phyloP scores from a whole-genome alignment of 2,113 vertebrate species.

The Stigmatopora argus region DNA sequence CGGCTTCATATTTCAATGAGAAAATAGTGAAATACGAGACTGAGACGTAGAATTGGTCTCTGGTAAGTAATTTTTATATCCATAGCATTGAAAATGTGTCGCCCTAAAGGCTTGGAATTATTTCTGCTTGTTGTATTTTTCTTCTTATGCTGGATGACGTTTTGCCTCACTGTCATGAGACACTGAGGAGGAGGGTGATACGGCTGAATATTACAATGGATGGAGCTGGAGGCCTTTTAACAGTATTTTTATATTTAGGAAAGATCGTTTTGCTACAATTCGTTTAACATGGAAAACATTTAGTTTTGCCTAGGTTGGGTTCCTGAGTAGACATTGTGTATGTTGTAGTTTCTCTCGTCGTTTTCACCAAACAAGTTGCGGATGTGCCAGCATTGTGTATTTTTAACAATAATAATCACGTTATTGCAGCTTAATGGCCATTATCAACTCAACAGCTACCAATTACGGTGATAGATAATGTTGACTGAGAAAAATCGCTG shows the following conservation, averaged over 20 bases:
- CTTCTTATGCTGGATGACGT: conserved; percentile 16
- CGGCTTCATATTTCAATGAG: conserved; percentile 40
- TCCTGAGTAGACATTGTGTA: not conserved
- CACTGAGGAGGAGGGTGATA: conserved; percentile 28
- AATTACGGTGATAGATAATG: too few species aligned
- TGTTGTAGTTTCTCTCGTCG: not conserved
- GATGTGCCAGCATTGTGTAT: not conserved
- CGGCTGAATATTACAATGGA: conserved; percentile 18
- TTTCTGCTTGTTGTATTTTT: not conserved
- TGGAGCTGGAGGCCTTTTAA: conserved; percentile 33
- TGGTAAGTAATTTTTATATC: conserved; percentile 40
- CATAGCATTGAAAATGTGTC: not conserved
- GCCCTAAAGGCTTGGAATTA: too few species aligned
- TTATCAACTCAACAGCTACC: not conserved
- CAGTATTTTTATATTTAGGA: not conserved
- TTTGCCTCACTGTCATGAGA: conserved; percentile 61
- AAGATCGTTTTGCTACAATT: not conserved
- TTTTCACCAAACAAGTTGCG: not conserved
- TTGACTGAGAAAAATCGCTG: too few species aligned
- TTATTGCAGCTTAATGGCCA: not conserved
- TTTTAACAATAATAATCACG: not conserved
- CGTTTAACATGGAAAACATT: not conserved
- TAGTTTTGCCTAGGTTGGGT: not conserved
- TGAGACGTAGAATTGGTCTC: conserved; percentile 7
- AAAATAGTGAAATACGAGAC: conserved; percentile 41